Evolutionary conservation across 1,140 invertebrate species (phyloP).

Genomic region (Drosophila kepulauana): DNA sequence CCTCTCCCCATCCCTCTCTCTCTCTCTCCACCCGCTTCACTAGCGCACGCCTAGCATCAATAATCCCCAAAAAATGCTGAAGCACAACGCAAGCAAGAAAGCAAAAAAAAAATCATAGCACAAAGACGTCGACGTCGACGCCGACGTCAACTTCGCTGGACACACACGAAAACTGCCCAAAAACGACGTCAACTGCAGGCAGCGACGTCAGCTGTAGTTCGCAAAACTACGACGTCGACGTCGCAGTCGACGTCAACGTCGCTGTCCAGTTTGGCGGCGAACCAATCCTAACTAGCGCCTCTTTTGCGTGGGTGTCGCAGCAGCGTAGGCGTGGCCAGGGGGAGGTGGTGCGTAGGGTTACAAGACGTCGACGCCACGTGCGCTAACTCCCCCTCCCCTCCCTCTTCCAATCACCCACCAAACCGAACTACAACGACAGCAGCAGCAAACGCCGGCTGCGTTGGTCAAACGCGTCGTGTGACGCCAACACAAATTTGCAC

Average conservation of each 20-base stretch:
- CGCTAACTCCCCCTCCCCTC: conserved; percentile 17
- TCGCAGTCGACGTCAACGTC: not conserved
- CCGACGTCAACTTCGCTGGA: conserved; percentile 51
- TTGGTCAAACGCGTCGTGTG: conserved; percentile 35
- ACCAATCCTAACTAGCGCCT: conserved; percentile 82
- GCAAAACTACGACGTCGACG: too few species aligned
- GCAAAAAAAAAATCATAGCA: conserved; percentile 30
- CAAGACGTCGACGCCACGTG: conserved; percentile 62
- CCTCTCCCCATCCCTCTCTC: not conserved
- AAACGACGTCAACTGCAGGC: conserved; percentile 21
- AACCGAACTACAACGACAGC: conserved; percentile 6
- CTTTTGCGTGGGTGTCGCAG: conserved; percentile 73
- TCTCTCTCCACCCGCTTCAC: too few species aligned
- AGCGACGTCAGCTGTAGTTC: conserved; percentile 18
- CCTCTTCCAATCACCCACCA: not conserved
- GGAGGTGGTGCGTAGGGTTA: conserved; percentile 44
- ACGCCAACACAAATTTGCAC: conserved; percentile 35
- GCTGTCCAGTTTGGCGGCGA: conserved; percentile 67
- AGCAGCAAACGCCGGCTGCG: conserved; percentile 31
- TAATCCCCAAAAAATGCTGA: conserved; percentile 73
- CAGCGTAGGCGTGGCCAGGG: conserved; percentile 76
- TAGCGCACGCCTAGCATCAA: conserved; percentile 49
- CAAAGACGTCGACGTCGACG: conserved; percentile 62
- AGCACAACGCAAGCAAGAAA: conserved; percentile 3
- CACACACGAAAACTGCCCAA: conserved; percentile 50